phyloP scores from a whole-genome alignment of 2,113 vertebrate species.

The Ictalurus furcatus region DNA sequence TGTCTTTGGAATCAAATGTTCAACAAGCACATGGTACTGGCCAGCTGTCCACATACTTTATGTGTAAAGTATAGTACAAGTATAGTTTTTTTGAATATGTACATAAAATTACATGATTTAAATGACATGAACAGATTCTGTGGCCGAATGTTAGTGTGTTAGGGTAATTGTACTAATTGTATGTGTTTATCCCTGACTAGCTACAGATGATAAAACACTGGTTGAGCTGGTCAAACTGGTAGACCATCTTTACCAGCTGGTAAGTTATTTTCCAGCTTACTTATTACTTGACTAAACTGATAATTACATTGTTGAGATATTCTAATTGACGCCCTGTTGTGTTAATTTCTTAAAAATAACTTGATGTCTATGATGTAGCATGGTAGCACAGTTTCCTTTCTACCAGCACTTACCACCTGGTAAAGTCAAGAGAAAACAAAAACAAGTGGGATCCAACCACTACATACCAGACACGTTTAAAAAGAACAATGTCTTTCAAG shows the following conservation, averaged over 20 bases:
- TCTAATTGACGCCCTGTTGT: not conserved
- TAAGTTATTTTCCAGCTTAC: not conserved
- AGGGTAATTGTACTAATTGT: no score
- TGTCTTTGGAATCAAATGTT: not conserved
- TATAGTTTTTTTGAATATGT: not conserved
- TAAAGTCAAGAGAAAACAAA: not conserved
- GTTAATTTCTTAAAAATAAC: not conserved
- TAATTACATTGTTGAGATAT: not conserved
- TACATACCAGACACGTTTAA: not conserved
- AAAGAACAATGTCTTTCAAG: not conserved
- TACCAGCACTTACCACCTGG: not conserved
- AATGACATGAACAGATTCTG: not conserved
- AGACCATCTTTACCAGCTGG: not conserved
- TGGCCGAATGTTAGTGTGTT: not conserved
- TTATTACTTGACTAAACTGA: not conserved
- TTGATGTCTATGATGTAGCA: not conserved
- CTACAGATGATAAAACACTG: not conserved
- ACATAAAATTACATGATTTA: not conserved
- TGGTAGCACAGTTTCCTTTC: not conserved
- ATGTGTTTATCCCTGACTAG: no score
- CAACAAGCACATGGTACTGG: no score
- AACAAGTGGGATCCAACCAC: not conserved
- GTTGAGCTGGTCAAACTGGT: not conserved
- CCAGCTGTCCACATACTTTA: not conserved
- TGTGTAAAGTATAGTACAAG: no score